Evolutionary conservation across 2,113 vertebrate genomes (phyloP).

Genomic region (Hipposideros armiger): DNA sequence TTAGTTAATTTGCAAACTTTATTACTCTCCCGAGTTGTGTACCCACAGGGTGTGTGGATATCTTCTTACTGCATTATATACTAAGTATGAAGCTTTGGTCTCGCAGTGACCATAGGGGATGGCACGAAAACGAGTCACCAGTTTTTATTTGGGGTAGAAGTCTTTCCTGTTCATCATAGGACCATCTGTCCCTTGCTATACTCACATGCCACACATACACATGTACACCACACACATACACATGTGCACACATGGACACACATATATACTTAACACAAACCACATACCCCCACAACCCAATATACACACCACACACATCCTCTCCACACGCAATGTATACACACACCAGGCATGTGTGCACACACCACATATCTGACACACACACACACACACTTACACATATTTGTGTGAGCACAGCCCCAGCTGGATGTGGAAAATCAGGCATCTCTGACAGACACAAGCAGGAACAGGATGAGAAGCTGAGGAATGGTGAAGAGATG

Average conservation of each 20-base stretch:
- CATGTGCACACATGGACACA: background rate
- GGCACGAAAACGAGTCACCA: background rate
- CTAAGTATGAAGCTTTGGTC: background rate
- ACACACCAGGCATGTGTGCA: background rate
- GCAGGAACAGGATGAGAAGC: background rate
- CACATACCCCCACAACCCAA: background rate
- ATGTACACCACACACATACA: background rate
- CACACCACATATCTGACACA: background rate
- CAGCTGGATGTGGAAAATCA: background rate
- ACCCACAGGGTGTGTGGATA: rapidly evolving
- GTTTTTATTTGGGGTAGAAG: background rate
- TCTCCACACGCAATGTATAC: background rate
- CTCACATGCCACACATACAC: background rate
- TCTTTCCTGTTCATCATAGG: background rate
- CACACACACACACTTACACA: background rate
- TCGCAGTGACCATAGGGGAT: background rate
- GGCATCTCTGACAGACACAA: background rate
- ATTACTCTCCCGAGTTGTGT: background rate
- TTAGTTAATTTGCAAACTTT: rapidly evolving
- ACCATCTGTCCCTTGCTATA: background rate
- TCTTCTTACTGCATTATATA: too few relatives aligned
- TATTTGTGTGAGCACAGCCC: background rate
- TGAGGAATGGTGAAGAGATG: background rate
- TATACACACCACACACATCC: background rate
- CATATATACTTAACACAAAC: background rate